Base-by-base conservation (phyloP, 2,888 invertebrate species). In the Watsonalla binaria region DNA sequence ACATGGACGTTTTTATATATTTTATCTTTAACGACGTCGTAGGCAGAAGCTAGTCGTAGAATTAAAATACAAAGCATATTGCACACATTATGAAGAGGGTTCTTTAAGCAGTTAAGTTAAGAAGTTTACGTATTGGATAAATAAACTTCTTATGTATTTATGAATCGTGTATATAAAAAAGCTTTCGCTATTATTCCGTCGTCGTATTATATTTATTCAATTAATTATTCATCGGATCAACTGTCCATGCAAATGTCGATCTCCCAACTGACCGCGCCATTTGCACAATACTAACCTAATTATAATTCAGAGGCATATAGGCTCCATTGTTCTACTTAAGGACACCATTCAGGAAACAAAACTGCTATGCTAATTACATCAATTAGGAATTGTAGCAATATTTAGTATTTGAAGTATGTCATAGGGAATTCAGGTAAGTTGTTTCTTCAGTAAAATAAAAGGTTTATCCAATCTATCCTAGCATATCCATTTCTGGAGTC, bases 251-350 rank as follows among this genome's bases (percentile, higher is more conserved):
- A 65, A 73, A 74, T 73, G 52, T 48, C 47, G 53, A 62, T 62
- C 61, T 73, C 76, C 77, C 76, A 53, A 59, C 56, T 59, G 76
- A 60, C 58, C 54, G 61, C 58, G 70, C 69, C 56, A 70, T 68
- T 75, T 77, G 37, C 69, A 82, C 79, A 82, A 82, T 79, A 72
- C 74, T 80, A 75, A 77, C 75, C 80, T 82, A 67, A 84, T 85
- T 86, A 74, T 76, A 62, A 83, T 84, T 78, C 82, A 62, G 72
- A 42, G 42, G 70, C 63, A 70, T 80, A 77, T 75, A 77, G 68
- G 72, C 72, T 58, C 80, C 60, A 85, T 87, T 87, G 87, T 86
- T 82, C 83, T 71, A 60, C 58, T 68, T 79, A 83, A 73, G 83
- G 86, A 42, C 42, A 42, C 51, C 50, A 55, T 59, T 59, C 66